A percentile compares a stretch with the other conserved stretches of the same genome.
Evolutionary conservation across 1,140 invertebrate genomes (phyloP).

Genomic region (Drosophila sturtevanti): DNA sequence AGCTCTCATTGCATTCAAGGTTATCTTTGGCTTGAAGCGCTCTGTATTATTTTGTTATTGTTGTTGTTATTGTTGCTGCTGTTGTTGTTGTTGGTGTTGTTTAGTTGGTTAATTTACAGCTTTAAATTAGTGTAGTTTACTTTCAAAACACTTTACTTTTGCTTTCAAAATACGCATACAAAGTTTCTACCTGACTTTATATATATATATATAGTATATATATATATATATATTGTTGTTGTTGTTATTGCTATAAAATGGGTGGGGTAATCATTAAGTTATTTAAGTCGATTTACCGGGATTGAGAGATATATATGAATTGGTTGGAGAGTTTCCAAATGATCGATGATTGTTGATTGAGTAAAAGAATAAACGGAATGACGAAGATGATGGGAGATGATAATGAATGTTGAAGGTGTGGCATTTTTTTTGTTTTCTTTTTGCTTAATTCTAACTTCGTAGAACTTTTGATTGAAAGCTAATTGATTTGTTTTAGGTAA

Average conservation of each 20-base stretch:
- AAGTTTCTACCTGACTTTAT: slow-evolving; percentile 20
- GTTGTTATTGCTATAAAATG: slow-evolving; percentile 38
- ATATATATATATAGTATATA: not conserved
- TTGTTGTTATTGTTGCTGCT: not conserved
- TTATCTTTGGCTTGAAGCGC: slow-evolving; percentile 56
- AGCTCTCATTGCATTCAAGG: slow-evolving; percentile 80
- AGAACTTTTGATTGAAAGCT: not conserved
- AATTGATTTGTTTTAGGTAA: slow-evolving; percentile 1
- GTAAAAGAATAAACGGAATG: not conserved
- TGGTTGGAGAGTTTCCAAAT: not conserved
- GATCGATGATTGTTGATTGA: not conserved
- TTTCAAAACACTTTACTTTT: slow-evolving; percentile 81
- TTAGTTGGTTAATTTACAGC: slow-evolving; percentile 79
- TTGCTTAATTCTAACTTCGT: too few relatives aligned
- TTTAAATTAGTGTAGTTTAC: slow-evolving; percentile 79
- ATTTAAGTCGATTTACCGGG: slow-evolving; percentile 50
- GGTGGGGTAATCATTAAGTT: slow-evolving; percentile 71
- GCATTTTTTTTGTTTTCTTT: not conserved
- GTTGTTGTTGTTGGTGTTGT: slow-evolving; percentile 44
- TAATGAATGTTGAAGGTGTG: not conserved
- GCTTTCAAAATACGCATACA: slow-evolving; percentile 73
- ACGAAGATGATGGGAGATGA: not conserved
- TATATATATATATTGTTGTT: not conserved
- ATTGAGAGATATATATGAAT: not conserved
- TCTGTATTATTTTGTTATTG: slow-evolving; percentile 16